phyloP scores from a whole-genome alignment of 2,113 vertebrate genomes.

The Aleadryas rufinucha region DNA sequence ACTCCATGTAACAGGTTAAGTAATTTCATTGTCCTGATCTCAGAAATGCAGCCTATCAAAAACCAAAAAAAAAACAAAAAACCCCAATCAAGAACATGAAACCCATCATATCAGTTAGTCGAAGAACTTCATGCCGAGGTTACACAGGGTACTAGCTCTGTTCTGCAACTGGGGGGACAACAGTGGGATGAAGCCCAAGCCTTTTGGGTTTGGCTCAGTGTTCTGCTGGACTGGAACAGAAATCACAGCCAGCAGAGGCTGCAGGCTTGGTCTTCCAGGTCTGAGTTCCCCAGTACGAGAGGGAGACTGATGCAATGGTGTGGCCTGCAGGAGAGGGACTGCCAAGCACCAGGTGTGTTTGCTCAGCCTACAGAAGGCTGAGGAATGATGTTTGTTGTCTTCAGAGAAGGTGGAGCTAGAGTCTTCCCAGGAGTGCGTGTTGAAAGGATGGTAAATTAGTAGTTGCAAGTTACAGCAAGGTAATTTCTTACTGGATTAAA shows the following conservation, averaged over 20 bases:
- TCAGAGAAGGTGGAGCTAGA: not conserved
- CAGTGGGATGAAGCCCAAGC: not conserved
- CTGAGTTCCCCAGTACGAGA: not conserved
- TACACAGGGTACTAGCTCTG: not conserved
- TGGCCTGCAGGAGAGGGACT: not conserved
- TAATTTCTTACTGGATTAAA: not conserved
- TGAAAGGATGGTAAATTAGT: slow-evolving; percentile 7
- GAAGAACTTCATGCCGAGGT: not conserved
- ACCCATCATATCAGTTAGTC: not conserved
- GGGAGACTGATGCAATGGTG: not conserved
- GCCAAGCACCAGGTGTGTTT: not conserved
- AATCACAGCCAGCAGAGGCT: not conserved
- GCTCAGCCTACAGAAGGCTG: not conserved
- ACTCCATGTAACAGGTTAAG: not conserved
- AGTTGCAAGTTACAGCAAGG: not conserved
- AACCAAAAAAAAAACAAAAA: not conserved
- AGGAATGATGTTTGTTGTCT: not conserved
- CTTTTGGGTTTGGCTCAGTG: not conserved
- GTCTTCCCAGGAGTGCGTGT: not conserved
- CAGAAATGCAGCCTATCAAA: not conserved
- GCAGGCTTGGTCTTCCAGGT: not conserved
- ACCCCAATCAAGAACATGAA: not conserved
- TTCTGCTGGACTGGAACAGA: not conserved
- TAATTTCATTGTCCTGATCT: not conserved
- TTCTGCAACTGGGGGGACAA: rapidly evolving